These are phyloP conservation scores for Eptatretus atami DNA, from an alignment of 2,797 vertebrate species.

Conservation along the genomic window DNA sequence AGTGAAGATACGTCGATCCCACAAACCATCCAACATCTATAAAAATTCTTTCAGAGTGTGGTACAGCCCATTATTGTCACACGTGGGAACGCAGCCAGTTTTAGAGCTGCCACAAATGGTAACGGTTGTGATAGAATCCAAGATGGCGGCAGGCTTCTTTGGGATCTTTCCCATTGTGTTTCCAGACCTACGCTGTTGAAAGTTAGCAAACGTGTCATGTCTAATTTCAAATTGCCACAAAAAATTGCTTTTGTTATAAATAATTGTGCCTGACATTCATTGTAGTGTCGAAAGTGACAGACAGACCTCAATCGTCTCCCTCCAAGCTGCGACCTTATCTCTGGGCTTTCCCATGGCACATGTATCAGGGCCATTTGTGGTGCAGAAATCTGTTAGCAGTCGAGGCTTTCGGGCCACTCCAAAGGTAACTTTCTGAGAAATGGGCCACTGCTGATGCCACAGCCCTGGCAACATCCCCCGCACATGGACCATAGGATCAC, in stretches of 20 bases:
- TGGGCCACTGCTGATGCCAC: conserved; percentile 65
- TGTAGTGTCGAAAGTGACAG: no score
- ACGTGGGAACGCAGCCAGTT: not conserved
- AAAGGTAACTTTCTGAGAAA: conserved; percentile 91
- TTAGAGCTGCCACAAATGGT: not conserved
- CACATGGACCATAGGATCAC: conserved; percentile 82
- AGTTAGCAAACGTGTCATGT: no score
- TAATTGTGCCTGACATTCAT: no score
- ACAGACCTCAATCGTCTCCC: not conserved
- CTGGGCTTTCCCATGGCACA: conserved; percentile 97
- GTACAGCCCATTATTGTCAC: not conserved
- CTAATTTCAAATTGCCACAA: no score
- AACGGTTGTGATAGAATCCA: not conserved
- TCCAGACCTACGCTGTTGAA: no score
- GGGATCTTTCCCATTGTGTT: no score
- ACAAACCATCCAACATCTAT: not conserved
- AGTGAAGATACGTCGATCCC: not conserved
- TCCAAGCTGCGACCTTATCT: conserved; percentile 24
- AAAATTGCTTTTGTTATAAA: no score
- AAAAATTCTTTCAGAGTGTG: not conserved
- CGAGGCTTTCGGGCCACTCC: conserved; percentile 62
- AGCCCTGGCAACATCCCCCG: conserved; percentile 84
- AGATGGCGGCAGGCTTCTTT: no score
- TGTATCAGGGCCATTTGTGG: conserved; percentile 89
- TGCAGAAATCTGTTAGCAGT: conserved; percentile 93